Percentiles rank a stretch among this genome's conserved stretches.
These are phyloP conservation scores for Megalops cyprinoides DNA, from an alignment of 2,797 vertebrate species.

Conservation along the genomic window DNA sequence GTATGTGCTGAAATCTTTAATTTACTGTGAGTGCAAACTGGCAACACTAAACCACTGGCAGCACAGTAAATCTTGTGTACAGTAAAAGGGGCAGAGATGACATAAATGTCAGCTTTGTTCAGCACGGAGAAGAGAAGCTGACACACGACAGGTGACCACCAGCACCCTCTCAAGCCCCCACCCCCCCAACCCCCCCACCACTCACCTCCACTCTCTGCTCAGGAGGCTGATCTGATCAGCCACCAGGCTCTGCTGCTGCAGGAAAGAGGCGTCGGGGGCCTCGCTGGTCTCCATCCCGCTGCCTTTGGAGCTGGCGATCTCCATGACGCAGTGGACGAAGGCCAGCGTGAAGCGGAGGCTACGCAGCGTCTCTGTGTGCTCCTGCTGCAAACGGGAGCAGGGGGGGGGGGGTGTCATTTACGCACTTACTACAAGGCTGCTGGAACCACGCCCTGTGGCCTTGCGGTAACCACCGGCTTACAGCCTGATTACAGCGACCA, in stretches of 20 bases:
- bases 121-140: not conserved
- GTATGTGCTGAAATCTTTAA: not conserved
- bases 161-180: no score
- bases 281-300: slow-evolving; percentile 62
- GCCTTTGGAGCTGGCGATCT: slow-evolving; percentile 85
- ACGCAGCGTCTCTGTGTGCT: slow-evolving; percentile 87
- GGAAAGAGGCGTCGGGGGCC: slow-evolving; percentile 76
- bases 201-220: slow-evolving; percentile 93
- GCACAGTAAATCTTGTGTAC: not conserved
- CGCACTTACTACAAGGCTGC: no score
- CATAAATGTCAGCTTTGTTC: not conserved
- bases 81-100: not conserved
- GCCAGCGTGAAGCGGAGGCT: slow-evolving; percentile 87
- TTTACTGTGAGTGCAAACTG: not conserved
- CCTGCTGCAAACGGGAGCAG: slow-evolving; percentile 71
- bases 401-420: not conserved
- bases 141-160: no score
- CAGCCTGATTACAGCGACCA: not conserved
- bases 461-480: no score
- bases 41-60: not conserved
- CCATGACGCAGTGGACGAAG: slow-evolving; percentile 89
- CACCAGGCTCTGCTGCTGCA: slow-evolving; percentile 89
- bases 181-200: not conserved
- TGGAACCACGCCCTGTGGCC: no score
- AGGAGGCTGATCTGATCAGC: slow-evolving; percentile 96